Conservation (phyloP, 2,797 vertebrate genomes). For the Anniella stebbinsi region DNA sequence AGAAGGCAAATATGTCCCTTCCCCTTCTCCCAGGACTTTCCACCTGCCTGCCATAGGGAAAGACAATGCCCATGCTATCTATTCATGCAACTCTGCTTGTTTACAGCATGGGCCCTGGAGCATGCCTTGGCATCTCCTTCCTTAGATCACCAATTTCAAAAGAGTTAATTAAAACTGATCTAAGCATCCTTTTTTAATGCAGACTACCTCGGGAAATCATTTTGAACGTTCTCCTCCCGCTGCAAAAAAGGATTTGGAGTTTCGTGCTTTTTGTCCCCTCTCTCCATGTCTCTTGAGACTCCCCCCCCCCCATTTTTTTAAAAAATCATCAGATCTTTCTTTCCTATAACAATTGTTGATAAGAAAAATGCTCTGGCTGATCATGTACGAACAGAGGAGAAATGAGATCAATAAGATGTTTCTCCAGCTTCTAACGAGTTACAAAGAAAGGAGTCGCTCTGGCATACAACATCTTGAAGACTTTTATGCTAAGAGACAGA, state of each 20-base stretch:
- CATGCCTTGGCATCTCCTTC: background rate
- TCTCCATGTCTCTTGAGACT: background rate
- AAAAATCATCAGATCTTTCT: slow-evolving; percentile 13
- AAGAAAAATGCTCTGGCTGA: background rate
- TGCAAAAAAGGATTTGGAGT: background rate
- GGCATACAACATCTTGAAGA: slow-evolving; percentile 44
- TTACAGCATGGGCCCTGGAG: background rate
- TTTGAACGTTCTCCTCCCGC: background rate
- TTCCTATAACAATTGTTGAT: background rate
- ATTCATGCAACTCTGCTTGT: background rate
- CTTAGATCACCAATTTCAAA: background rate
- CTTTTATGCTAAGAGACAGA: slow-evolving; percentile 40
- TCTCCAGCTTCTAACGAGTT: slow-evolving; percentile 25
- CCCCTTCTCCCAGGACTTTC: background rate
- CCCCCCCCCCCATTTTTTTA: background rate
- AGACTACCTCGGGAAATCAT: background rate
- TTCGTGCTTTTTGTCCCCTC: background rate
- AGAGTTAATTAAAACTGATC: background rate
- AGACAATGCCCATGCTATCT: background rate
- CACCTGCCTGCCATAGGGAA: background rate
- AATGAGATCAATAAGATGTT: slow-evolving; percentile 39
- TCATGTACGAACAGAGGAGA: slow-evolving; percentile 31
- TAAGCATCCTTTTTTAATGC: background rate
- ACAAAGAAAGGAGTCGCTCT: slow-evolving; percentile 35
- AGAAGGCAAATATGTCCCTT: background rate